Conservation (phyloP, 2,797 vertebrate species). For the Martes flavigula region DNA sequence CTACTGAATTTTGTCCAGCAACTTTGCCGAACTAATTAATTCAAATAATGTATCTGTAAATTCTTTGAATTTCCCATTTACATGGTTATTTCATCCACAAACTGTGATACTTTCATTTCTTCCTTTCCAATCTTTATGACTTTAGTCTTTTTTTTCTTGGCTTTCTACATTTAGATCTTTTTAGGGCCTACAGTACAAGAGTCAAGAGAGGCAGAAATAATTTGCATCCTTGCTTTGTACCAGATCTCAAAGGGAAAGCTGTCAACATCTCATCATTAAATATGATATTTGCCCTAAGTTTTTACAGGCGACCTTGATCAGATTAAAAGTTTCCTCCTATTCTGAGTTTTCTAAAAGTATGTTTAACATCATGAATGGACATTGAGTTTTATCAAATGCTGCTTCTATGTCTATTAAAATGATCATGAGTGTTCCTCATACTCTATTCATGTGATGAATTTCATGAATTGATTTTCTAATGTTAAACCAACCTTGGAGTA, state of each 20-base stretch:
- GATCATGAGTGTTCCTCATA: neutral
- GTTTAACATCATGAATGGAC: neutral
- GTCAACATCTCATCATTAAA: conserved; percentile 58
- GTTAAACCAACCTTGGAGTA: neutral
- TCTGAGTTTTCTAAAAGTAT: neutral
- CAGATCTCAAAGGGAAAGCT: neutral
- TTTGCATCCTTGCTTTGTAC: neutral
- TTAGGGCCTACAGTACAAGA: neutral
- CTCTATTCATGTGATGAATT: neutral
- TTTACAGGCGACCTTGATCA: neutral
- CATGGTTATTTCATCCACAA: neutral
- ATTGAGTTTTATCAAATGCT: neutral
- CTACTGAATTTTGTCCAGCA: neutral
- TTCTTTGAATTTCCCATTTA: neutral
- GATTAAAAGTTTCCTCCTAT: neutral
- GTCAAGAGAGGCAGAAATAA: neutral
- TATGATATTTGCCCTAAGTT: neutral
- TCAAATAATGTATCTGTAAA: neutral
- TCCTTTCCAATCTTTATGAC: neutral
- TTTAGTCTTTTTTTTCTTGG: neutral
- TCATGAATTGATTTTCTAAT: neutral
- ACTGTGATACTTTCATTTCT: neutral
- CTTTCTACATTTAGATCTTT: neutral
- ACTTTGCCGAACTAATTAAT: neutral
- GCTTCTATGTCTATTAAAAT: neutral